A percentile compares a stretch with the other conserved stretches of the same genome.
These are phyloP conservation scores for Linyphia triangularis DNA, from an alignment of 2,888 invertebrate genomes.

Conservation along the genomic window DNA sequence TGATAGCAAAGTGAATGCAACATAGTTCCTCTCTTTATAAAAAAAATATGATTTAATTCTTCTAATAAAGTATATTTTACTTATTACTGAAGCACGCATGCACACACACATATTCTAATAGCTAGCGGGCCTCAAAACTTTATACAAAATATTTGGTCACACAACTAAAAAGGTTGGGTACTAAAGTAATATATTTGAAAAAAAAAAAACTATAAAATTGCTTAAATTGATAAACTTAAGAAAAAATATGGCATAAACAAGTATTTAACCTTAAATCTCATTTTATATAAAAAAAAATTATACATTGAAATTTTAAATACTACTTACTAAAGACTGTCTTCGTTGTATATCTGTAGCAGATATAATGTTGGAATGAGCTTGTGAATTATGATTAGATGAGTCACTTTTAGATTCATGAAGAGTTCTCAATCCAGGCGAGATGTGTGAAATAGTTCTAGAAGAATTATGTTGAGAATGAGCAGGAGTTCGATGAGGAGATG, in stretches of 20 bases:
- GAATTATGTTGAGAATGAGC: slow-evolving; percentile 68
- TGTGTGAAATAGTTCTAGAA: slow-evolving; percentile 52
- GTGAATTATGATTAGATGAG: slow-evolving; percentile 62
- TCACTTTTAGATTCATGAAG: slow-evolving; percentile 68
- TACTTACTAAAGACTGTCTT: slow-evolving; percentile 66
- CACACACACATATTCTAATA: too few species aligned
- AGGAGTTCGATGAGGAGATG: slow-evolving; percentile 63
- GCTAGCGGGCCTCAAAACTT: too few species aligned
- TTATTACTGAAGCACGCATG: too few species aligned
- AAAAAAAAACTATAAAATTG: not conserved
- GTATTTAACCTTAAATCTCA: too few species aligned
- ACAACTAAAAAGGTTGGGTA: not conserved
- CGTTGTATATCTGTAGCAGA: slow-evolving; percentile 50
- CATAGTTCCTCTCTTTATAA: too few species aligned
- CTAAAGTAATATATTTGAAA: not conserved
- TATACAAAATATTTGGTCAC: too few species aligned
- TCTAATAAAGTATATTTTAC: too few species aligned
- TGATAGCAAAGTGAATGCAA: too few species aligned
- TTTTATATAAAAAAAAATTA: too few species aligned
- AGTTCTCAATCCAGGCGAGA: slow-evolving; percentile 62
- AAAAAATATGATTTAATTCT: too few species aligned
- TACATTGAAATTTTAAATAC: too few species aligned
- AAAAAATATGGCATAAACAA: not conserved
- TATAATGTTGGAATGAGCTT: slow-evolving; percentile 58
- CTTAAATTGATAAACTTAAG: not conserved